These are phyloP conservation scores for Coilia nasus DNA, from an alignment of 2,797 vertebrate species.

Conservation along the genomic window DNA sequence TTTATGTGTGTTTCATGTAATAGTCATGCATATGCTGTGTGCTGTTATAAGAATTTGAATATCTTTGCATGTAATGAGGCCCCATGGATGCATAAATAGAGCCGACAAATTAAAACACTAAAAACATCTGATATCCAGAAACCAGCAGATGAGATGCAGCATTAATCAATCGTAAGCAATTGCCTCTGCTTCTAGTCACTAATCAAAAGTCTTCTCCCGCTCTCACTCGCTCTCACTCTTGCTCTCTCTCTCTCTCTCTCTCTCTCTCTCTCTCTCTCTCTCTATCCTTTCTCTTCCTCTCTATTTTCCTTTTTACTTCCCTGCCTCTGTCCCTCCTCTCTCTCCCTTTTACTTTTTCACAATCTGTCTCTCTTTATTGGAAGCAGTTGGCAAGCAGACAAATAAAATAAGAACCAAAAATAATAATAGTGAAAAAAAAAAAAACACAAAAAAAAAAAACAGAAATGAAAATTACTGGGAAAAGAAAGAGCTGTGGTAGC, in stretches of 20 bases:
- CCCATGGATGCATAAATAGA: constrained; percentile 54
- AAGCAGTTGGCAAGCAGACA: constrained; percentile 3
- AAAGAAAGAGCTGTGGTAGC: constrained; percentile 13
- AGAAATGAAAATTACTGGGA: not conserved
- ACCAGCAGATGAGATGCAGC: constrained; percentile 59
- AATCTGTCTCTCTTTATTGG: not conserved
- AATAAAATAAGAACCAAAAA: not conserved
- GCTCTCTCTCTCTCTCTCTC: not conserved
- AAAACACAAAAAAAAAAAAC: not conserved
- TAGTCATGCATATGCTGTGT: not conserved
- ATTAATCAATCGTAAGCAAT: constrained; percentile 62
- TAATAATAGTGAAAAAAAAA: not conserved
- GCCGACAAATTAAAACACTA: constrained; percentile 53
- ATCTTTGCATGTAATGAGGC: constrained; percentile 20
- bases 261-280: no score
- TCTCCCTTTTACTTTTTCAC: not conserved
- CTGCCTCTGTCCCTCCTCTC: not conserved
- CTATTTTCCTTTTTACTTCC: no score
- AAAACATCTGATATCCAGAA: constrained; percentile 58
- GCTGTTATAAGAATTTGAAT: not conserved
- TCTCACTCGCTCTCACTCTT: constrained; percentile 6
- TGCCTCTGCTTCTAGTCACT: constrained; percentile 54
- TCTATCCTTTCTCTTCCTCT: no score
- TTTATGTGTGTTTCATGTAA: not conserved
- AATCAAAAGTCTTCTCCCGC: constrained; percentile 58